Conservation (phyloP, 1,140 invertebrate genomes). For the Pseudobourletiella spinata region DNA sequence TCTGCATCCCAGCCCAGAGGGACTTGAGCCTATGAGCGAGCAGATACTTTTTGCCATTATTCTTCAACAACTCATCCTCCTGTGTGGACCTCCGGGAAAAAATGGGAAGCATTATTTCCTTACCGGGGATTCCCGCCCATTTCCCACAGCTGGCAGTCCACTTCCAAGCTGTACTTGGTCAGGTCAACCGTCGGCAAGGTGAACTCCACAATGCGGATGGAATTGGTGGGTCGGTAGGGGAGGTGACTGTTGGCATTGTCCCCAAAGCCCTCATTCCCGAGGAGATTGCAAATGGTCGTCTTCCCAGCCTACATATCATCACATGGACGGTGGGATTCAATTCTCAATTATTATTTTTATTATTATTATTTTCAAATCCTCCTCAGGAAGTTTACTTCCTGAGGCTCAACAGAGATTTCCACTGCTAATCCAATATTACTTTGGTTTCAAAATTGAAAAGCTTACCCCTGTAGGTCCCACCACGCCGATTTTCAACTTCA, state of each 20-base stretch:
- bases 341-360: neutral
- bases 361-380: neutral
- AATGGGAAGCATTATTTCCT: neutral
- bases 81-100: neutral
- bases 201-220: conserved; percentile 31
- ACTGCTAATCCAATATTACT: neutral
- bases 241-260: conserved; percentile 14
- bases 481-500: conserved; percentile 30
- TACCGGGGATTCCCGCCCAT: conserved; percentile 33
- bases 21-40: conserved; percentile 18
- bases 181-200: conserved; percentile 16
- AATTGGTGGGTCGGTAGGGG: conserved; percentile 27
- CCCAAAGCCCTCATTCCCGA: conserved; percentile 20
- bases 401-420: neutral
- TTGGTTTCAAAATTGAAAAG: neutral
- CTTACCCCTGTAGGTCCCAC: conserved; percentile 27
- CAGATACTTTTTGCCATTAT: neutral
- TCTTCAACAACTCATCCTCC: neutral
- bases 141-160: conserved; percentile 34
- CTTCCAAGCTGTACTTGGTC: conserved; percentile 24
- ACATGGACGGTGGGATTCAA: no score
- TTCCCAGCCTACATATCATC: conserved; percentile 24
- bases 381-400: neutral
- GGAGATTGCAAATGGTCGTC: conserved; percentile 24
- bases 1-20: conserved; percentile 32